Evolutionary conservation across 2,113 vertebrate genomes (phyloP).

Genomic region (Melanocharis versteri): DNA sequence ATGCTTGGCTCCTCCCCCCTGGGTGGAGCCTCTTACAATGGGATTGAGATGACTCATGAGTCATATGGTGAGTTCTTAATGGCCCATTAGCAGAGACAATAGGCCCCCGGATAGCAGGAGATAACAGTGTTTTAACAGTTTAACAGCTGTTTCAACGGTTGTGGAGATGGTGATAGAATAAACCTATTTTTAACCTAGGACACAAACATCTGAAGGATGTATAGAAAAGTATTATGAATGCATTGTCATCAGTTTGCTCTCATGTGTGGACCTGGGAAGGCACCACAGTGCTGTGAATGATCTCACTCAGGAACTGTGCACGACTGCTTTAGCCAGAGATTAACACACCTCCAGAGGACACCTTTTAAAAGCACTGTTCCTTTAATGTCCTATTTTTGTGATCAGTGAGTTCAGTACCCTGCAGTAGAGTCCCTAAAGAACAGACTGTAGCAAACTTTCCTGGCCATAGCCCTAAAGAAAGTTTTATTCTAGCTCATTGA

Average conservation of each 20-base stretch:
- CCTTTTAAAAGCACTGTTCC: background rate
- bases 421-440: background rate
- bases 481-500: background rate
- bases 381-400: background rate
- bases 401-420: background rate
- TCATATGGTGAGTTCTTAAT: too few species aligned
- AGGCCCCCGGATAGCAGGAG: too few species aligned
- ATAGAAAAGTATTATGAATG: background rate
- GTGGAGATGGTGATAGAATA: too few species aligned
- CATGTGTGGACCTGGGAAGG: background rate
- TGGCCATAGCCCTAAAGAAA: background rate
- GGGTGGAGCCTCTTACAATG: too few species aligned
- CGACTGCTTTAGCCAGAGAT: background rate
- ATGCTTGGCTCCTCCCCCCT: too few species aligned
- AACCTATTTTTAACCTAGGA: too few species aligned
- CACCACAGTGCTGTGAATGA: background rate
- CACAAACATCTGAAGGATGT: background rate
- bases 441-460: background rate
- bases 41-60: too few species aligned
- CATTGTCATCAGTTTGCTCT: background rate
- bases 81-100: too few species aligned
- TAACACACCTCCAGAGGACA: background rate
- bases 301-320: background rate
- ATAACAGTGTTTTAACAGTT: too few species aligned
- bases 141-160: too few species aligned